Evolutionary conservation across 2,113 vertebrate species (phyloP).

Genomic region (Solea solea): DNA sequence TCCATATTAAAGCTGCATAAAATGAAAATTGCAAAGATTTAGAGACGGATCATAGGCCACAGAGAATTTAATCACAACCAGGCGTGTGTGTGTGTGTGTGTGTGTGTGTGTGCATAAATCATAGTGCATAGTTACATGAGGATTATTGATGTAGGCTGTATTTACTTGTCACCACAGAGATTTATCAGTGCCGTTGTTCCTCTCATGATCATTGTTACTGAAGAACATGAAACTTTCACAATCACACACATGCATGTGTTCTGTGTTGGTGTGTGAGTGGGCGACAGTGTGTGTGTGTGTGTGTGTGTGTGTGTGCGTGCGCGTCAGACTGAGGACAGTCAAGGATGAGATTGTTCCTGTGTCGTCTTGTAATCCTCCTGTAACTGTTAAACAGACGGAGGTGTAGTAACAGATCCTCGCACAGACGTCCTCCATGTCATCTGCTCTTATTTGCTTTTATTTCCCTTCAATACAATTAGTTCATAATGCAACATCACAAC

Average conservation of each 20-base stretch:
- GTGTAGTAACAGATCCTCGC: slow-evolving; percentile 47
- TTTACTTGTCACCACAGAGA: slow-evolving; percentile 86
- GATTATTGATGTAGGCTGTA: slow-evolving; percentile 84
- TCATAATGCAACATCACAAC: too few relatives aligned
- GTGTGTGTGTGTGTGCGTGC: slow-evolving; percentile 40
- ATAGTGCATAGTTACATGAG: slow-evolving; percentile 78
- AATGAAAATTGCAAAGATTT: slow-evolving; percentile 98
- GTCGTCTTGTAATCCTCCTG: slow-evolving; percentile 76
- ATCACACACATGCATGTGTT: slow-evolving; percentile 53
- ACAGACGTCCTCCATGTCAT: slow-evolving; percentile 11
- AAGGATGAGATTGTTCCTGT: slow-evolving; percentile 67
- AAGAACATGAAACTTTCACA: slow-evolving; percentile 31
- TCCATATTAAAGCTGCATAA: slow-evolving; percentile 96
- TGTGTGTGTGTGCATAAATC: slow-evolving; percentile 44
- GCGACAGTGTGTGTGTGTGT: slow-evolving; percentile 43
- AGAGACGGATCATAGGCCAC: slow-evolving; percentile 87
- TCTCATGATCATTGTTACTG: slow-evolving; percentile 23
- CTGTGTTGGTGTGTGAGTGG: slow-evolving; percentile 61
- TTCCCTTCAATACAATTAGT: not conserved
- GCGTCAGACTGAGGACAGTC: slow-evolving; percentile 41
- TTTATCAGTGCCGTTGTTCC: slow-evolving; percentile 66
- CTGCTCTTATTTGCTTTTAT: not conserved
- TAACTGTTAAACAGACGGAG: slow-evolving; percentile 46
- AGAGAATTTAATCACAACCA: slow-evolving; percentile 92
- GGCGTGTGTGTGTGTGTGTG: slow-evolving; percentile 36